Conservation (phyloP, 2,113 vertebrate species). For the Syngnathoides biaculeatus region DNA sequence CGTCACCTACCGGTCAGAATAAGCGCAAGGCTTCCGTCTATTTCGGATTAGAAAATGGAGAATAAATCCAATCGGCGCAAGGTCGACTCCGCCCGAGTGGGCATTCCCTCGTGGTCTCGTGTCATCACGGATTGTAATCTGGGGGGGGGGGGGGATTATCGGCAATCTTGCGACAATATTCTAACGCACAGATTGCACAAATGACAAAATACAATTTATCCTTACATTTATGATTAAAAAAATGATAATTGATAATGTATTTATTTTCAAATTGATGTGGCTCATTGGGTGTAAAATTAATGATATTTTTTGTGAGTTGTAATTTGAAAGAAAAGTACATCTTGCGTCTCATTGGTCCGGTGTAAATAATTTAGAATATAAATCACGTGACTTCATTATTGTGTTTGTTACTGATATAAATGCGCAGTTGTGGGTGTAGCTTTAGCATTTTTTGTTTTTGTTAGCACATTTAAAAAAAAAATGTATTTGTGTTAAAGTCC, state of each 20-base stretch:
- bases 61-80: slow-evolving; percentile 6
- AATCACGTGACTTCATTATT: neutral
- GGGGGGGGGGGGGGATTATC: neutral
- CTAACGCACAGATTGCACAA: neutral
- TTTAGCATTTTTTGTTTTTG: no score
- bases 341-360: neutral
- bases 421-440: neutral
- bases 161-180: neutral
- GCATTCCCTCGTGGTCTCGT: neutral
- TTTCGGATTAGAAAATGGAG: neutral
- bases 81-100: neutral
- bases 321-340: neutral
- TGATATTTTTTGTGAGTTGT: neutral
- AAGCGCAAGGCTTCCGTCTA: neutral
- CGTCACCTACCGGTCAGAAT: neutral
- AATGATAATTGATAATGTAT: no score
- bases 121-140: slow-evolving; percentile 1
- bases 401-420: neutral
- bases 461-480: neutral
- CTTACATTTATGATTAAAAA: no score
- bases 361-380: no score
- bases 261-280: neutral
- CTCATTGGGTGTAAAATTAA: neutral
- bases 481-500: neutral
- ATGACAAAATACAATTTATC: neutral